Conservation (phyloP, 2,797 vertebrate species). For the Aselliscus stoliczkanus region DNA sequence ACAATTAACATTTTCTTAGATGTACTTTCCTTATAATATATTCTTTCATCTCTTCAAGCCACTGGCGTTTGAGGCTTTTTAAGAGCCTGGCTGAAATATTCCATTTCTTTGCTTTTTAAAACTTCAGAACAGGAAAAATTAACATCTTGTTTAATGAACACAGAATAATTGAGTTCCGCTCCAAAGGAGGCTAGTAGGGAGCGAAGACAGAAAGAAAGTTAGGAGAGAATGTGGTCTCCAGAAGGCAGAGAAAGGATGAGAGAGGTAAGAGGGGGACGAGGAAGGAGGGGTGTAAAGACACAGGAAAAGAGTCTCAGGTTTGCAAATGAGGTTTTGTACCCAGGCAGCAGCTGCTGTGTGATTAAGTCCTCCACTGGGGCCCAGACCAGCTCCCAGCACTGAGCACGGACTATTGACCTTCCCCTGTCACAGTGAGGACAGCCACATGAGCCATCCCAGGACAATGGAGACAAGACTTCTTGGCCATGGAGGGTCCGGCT, state of each 20-base stretch:
- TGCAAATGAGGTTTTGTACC: neutral
- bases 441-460: fast-evolving
- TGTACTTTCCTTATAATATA: neutral
- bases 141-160: neutral
- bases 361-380: neutral
- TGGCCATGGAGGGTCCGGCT: neutral
- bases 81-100: neutral
- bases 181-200: neutral
- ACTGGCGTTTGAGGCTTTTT: neutral
- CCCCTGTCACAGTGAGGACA: neutral
- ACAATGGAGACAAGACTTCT: neutral
- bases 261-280: neutral
- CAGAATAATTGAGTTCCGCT: neutral
- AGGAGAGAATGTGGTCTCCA: neutral
- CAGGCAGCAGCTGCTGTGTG: neutral
- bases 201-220: neutral
- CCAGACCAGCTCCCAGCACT: neutral
- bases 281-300: neutral
- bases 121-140: neutral
- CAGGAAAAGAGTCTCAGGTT: neutral
- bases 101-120: neutral
- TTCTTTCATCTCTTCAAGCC: neutral
- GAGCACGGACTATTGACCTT: neutral
- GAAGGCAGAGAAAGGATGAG: neutral
- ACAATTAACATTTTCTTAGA: neutral